phyloP scores from a whole-genome alignment of 2,797 vertebrate genomes.

The Sciaenops ocellatus region DNA sequence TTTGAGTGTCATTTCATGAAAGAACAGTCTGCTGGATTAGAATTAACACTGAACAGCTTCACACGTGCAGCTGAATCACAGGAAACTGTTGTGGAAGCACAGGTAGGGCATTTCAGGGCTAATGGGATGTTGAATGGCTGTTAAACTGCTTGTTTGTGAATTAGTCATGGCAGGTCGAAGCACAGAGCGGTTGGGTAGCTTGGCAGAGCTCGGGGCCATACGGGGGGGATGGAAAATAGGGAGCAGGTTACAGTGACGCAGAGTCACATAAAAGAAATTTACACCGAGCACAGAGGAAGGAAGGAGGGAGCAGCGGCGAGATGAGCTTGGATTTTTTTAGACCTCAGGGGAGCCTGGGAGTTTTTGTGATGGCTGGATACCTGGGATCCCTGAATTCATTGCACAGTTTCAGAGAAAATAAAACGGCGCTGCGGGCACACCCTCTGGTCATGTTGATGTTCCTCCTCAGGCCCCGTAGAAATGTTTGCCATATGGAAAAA shows the following conservation, averaged over 20 bases:
- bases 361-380: slow-evolving; percentile 74
- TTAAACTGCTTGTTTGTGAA: slow-evolving; percentile 77
- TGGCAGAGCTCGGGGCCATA: slow-evolving; percentile 64
- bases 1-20: slow-evolving; percentile 29
- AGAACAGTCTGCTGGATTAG: slow-evolving; percentile 43
- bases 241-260: slow-evolving; percentile 69
- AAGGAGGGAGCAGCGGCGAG: slow-evolving; percentile 46
- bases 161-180: slow-evolving; percentile 73
- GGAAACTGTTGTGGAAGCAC: slow-evolving; percentile 61
- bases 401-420: slow-evolving; percentile 82
- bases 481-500: slow-evolving; percentile 78
- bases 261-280: slow-evolving; percentile 69
- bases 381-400: slow-evolving; percentile 80
- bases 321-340: slow-evolving; percentile 62
- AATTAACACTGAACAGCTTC: slow-evolving; percentile 41
- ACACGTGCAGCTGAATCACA: slow-evolving; percentile 36
- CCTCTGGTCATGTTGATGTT: slow-evolving; percentile 72
- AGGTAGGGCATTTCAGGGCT: slow-evolving; percentile 63
- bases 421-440: slow-evolving; percentile 64
- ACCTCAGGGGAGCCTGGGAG: slow-evolving; percentile 69
- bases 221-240: slow-evolving; percentile 55
- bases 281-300: slow-evolving; percentile 52
- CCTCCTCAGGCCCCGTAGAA: slow-evolving; percentile 74
- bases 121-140: slow-evolving; percentile 65
- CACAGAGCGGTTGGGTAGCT: slow-evolving; percentile 41